Evolutionary conservation across 2,888 invertebrate species (phyloP), one percentile per base, ranked within the genome.

Genomic region (Pantelozetes paolii): DNA sequence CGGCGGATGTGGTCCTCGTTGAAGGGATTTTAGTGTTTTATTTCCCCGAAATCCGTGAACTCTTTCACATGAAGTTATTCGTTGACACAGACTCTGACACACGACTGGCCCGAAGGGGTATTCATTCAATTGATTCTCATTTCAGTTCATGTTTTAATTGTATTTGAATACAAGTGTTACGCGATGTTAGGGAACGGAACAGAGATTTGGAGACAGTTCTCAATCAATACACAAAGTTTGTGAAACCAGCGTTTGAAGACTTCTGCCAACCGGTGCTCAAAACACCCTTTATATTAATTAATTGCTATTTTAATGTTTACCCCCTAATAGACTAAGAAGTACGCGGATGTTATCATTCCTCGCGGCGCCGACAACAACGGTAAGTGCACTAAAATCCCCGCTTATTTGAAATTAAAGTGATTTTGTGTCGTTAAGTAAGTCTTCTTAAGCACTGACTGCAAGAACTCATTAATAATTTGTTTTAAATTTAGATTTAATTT

Each of bases 241-340:
- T 99, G 1, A 99, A 99, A 83, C 98, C 98, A n/a, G 98, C 98
- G 2, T 99, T 99, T 83, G 99, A 99, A 82, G 97, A 97, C 84
- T 98, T 98, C 84, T 98, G 97, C 82, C 87, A 94, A 79, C 98
- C 98, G 77, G 94, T 94, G 84, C 36, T n/a, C n/a, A n/a, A 42
- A 28, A 57, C 59, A 59, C 13, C 26, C 6, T 54, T 26, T 23
- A 36, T 32, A 1, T 20, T 32, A 5, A 62, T 32, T 71, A 48
- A 59, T 67, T 20, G 6, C 23, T 18, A 73, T 71, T 88, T 20
- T 40, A 23, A 40, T 20, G 11, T 18, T 40, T 3, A 20, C 28
- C 36, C 15, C 6, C 1, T 32, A 8, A 71, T 86, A 95, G 91
- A 99, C 99, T 0, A 99, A 99, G 85, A 98, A 99, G 83, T 98